These are phyloP conservation scores for Trachymyrmex cornetzi DNA, from an alignment of 1,140 invertebrate species.

Conservation along the genomic window DNA sequence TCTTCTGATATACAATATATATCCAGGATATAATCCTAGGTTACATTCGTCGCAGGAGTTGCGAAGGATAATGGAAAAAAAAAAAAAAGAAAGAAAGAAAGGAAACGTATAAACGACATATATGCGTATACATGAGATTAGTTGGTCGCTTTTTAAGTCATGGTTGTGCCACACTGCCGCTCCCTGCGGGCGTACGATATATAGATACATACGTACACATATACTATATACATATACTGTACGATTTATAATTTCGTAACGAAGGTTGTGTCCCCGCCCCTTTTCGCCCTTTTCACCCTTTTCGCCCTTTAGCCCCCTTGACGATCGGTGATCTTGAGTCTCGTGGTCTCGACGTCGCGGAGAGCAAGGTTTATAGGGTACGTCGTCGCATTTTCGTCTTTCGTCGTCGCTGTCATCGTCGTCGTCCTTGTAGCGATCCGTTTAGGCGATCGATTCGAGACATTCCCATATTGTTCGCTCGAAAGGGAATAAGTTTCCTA, in stretches of 20 bases:
- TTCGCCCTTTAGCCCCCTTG: constrained; percentile 21
- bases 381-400: constrained; percentile 50
- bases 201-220: constrained; percentile 74
- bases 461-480: constrained; percentile 16
- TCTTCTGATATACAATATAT: constrained; percentile 56
- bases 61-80: constrained; percentile 38
- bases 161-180: constrained; percentile 83
- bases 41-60: constrained; percentile 72
- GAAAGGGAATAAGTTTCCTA: neutral
- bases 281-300: neutral
- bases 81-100: no score
- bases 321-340: constrained; percentile 72
- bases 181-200: constrained; percentile 75
- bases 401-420: constrained; percentile 67
- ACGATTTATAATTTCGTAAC: constrained; percentile 84
- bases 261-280: constrained; percentile 83
- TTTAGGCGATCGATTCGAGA: constrained; percentile 36
- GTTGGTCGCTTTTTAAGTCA: constrained; percentile 82
- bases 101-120: constrained; percentile 11
- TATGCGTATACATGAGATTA: constrained; percentile 71
- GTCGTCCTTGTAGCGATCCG: constrained; percentile 44
- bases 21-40: constrained; percentile 62
- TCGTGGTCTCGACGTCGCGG: constrained; percentile 76
- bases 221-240: constrained; percentile 72
- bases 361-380: constrained; percentile 68